Percentiles rank a stretch among this genome's conserved stretches.
Conservation (phyloP, 2,113 vertebrate genomes). For the Boulengeromyrus knoepffleri region DNA sequence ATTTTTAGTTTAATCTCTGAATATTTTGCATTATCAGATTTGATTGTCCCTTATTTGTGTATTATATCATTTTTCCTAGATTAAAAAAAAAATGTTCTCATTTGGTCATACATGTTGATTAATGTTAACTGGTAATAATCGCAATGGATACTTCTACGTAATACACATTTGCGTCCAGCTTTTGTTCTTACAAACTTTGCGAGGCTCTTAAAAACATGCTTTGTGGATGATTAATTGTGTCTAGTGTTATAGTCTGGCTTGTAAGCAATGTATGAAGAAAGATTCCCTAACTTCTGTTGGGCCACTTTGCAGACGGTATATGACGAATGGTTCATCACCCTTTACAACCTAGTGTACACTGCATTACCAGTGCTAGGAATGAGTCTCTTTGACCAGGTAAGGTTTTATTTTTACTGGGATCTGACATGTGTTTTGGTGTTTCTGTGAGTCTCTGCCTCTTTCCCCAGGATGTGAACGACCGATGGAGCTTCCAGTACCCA, state of each 20-base stretch:
- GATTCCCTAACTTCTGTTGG: neutral
- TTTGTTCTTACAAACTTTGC: neutral
- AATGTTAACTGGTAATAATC: neutral
- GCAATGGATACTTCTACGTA: neutral
- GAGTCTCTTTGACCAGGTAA: conserved; percentile 95
- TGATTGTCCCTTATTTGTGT: neutral
- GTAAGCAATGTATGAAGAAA: too few relatives aligned
- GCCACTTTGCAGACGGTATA: conserved; percentile 75
- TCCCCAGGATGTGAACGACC: conserved; percentile 80
- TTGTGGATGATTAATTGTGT: neutral
- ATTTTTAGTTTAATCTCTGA: neutral
- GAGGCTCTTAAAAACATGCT: neutral
- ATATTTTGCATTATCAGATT: neutral
- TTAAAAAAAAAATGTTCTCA: neutral
- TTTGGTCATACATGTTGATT: neutral
- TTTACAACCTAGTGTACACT: conserved; percentile 92
- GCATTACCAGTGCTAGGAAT: conserved; percentile 86
- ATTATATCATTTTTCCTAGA: neutral
- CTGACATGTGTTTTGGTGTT: neutral
- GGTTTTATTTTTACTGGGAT: neutral
- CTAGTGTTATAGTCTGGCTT: neutral
- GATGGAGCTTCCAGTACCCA: conserved; percentile 83
- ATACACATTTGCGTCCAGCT: neutral
- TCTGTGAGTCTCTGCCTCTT: conserved; percentile 16
- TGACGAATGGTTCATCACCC: conserved; percentile 90